Percentiles rank a stretch among this genome's conserved stretches.
These are phyloP conservation scores for Chrysogorgia sp. DNA, from an alignment of 92 coral and sea anemone genomes.

Conservation along the genomic window DNA sequence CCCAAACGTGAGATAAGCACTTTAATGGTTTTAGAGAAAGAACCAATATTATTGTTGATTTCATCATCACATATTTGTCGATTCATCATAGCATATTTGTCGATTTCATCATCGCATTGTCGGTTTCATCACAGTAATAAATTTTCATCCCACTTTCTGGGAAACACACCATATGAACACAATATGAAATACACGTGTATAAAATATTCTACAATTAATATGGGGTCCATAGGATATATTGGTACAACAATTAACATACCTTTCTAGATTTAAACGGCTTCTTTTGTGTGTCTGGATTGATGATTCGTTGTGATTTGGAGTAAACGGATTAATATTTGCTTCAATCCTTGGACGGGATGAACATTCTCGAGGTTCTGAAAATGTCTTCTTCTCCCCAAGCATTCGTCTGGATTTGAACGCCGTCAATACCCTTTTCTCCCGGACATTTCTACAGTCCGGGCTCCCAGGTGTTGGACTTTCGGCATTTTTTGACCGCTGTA, in stretches of 20 bases:
- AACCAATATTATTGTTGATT: too few relatives aligned
- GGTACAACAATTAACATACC: conserved; percentile 23
- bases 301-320: conserved; percentile 79
- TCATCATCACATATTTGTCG: too few relatives aligned
- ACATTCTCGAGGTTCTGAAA: conserved; percentile 65
- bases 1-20: too few relatives aligned
- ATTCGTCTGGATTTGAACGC: conserved; percentile 75
- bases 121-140: too few relatives aligned
- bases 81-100: too few relatives aligned
- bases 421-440: conserved; percentile 38
- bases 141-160: too few relatives aligned
- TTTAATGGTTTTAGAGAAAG: too few relatives aligned
- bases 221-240: background rate
- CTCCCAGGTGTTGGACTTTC: conserved; percentile 60
- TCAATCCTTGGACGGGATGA: conserved; percentile 53
- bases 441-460: conserved; percentile 8
- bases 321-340: conserved; percentile 95
- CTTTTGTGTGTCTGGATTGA: conserved; percentile 72
- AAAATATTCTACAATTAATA: too few relatives aligned
- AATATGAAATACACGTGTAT: too few relatives aligned
- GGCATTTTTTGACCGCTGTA: conserved; percentile 74
- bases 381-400: conserved; percentile 76
- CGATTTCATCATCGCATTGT: too few relatives aligned
- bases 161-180: too few relatives aligned
- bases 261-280: conserved; percentile 68